Evolutionary conservation across 2,113 vertebrate species (phyloP).

Genomic region (Gobius niger): DNA sequence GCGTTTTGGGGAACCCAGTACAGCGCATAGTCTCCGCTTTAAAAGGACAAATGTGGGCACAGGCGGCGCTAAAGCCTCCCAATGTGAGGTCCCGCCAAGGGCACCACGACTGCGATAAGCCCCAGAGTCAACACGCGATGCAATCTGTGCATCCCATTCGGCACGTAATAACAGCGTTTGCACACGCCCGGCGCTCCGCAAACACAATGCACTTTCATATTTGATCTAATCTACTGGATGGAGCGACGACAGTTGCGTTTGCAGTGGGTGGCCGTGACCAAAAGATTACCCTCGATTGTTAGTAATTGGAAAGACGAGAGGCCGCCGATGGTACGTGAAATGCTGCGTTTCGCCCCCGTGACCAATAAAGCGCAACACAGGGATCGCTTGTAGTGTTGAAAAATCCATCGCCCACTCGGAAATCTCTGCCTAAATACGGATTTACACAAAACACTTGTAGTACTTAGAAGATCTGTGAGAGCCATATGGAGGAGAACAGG

Average conservation of each 20-base stretch:
- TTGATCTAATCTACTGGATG: slow-evolving; percentile 45
- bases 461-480: background rate
- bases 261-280: slow-evolving; percentile 52
- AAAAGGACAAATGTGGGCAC: slow-evolving; percentile 5
- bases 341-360: no score
- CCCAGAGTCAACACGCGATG: slow-evolving; percentile 63
- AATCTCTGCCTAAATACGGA: background rate
- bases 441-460: background rate
- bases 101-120: slow-evolving; percentile 67
- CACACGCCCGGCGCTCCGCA: slow-evolving; percentile 33
- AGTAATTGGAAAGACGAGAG: slow-evolving; percentile 55
- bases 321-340: slow-evolving; percentile 14
- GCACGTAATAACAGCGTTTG: slow-evolving; percentile 63
- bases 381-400: background rate
- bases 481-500: background rate
- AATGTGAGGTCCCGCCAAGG: slow-evolving; percentile 63
- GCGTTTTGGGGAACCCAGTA: no score
- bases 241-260: slow-evolving; percentile 61
- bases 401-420: background rate
- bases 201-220: slow-evolving; percentile 11
- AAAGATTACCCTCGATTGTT: slow-evolving; percentile 33
- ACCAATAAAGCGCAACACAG: no score
- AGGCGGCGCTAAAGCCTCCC: slow-evolving; percentile 47
- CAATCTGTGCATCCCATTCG: slow-evolving; percentile 60
- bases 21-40: no score